Base-by-base conservation (phyloP, 2,113 vertebrate genomes). In the Arothron firmamentum region DNA sequence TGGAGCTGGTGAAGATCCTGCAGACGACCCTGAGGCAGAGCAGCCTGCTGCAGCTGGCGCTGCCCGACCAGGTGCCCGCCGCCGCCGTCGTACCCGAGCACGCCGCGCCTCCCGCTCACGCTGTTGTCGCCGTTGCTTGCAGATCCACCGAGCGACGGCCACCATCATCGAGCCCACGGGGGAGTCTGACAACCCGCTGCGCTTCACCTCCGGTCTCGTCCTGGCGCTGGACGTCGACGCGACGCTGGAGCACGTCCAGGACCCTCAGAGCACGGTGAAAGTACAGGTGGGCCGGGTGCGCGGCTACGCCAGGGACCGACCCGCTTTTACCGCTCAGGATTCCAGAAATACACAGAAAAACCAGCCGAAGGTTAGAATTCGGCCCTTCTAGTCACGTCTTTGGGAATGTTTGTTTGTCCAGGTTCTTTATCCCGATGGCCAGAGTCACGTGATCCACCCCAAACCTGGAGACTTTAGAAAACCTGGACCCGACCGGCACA, bases 381-480 rank as follows among this genome's bases (percentile, higher is more conserved):
- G 6, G 46, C 46, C n/a, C 15, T 28, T 28, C 6, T 28, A 28
- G 28, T 9, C 1, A 31, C 28, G 8, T 1, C 5, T 31, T 31
- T 6, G 28, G 28, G 6, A 38, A 38, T 3, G 15, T 46, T 1
- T 18, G 7, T 42, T 6, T 56, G 20, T 59, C 19, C 72, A 98
- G 97, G 93, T 99, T 4, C 74, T 95, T 52, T 99, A 99, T 82
- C 96, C 97, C 16, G 96, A 99, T 38, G 97, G 96, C 5, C 96
- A 98, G 89, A 94, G 94, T 18, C 95, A 98, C 15, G 85, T 97
- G 56, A 98, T 99, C 82, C 95, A 97, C 47, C 97, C 97, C 1
- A 98, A 96, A 85, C 94, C 94, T 1, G 92, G 92, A 71, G 96
- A 98, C 84, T 99, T 99, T 72, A 90, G 96, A 50, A 96, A 95